Conservation (phyloP, 2,113 vertebrate genomes). For the Oxygymnocypris stewartii region DNA sequence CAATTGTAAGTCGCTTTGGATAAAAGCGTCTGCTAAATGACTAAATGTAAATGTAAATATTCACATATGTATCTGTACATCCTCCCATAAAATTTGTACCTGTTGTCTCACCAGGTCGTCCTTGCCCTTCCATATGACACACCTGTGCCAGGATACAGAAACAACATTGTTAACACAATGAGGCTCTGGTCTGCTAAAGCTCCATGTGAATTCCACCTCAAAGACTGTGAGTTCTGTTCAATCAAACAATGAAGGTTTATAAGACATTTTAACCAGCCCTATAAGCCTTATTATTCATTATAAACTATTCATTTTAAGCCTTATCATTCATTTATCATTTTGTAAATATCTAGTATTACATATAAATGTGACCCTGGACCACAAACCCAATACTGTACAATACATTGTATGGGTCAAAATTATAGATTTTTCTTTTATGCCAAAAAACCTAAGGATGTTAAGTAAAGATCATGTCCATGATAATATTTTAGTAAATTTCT, state of each 20-base stretch:
- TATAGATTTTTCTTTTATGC: too few relatives aligned
- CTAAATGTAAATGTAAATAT: too few relatives aligned
- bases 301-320: not conserved
- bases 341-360: not conserved
- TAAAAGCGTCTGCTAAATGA: too few relatives aligned
- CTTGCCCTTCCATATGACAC: conserved; percentile 91
- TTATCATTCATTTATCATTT: not conserved
- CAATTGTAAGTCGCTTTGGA: too few relatives aligned
- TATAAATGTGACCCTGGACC: too few relatives aligned
- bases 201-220: conserved; percentile 91
- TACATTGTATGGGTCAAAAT: too few relatives aligned
- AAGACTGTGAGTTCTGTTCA: conserved; percentile 82
- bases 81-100: not conserved
- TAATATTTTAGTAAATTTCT: too few relatives aligned
- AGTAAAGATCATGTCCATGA: too few relatives aligned
- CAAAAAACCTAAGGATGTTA: too few relatives aligned
- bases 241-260: not conserved
- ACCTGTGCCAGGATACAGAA: conserved; percentile 88
- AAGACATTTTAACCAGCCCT: not conserved
- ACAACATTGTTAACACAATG: conserved; percentile 93
- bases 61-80: not conserved
- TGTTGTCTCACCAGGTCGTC: conserved; percentile 75
- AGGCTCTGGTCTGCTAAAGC: conserved; percentile 92
- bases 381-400: too few relatives aligned
- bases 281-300: too few relatives aligned